Conservation (phyloP, 2,113 vertebrate species). For the Tragelaphus imberbis region DNA sequence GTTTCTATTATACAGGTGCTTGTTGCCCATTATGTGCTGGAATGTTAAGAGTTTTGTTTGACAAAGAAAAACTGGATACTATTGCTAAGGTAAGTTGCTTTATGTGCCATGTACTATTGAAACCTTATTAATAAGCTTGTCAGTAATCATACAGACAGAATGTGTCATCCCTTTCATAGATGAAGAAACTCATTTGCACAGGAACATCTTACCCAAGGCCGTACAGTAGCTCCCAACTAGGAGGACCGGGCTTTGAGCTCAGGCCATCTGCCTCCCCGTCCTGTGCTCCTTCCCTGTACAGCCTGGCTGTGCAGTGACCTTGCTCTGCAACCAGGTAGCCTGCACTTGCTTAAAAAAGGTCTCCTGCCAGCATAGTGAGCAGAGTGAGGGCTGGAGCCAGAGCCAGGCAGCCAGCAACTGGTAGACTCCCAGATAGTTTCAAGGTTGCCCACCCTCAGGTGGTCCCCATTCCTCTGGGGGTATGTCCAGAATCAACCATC, state of each 20-base stretch:
- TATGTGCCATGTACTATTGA: background rate
- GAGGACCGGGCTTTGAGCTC: background rate
- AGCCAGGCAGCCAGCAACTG: background rate
- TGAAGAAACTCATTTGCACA: background rate
- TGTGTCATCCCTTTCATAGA: background rate
- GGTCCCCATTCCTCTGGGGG: fast-evolving
- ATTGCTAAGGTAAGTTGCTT: conserved; percentile 89
- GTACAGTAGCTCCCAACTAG: background rate
- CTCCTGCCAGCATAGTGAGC: background rate
- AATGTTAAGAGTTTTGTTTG: conserved; percentile 93
- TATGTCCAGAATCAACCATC: background rate
- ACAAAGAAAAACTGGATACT: conserved; percentile 92
- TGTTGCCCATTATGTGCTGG: conserved; percentile 96
- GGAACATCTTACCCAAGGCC: background rate
- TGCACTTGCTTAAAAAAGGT: background rate
- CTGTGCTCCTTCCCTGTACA: background rate
- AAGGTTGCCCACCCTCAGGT: background rate
- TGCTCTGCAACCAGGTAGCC: background rate
- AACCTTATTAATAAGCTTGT: background rate
- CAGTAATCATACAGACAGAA: background rate
- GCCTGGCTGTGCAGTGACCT: background rate
- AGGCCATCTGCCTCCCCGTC: background rate
- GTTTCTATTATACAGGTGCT: conserved; percentile 83
- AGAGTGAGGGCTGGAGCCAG: background rate
- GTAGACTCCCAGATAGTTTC: background rate